phyloP scores from a whole-genome alignment of 2,113 vertebrate species.

The Muntiacus reevesi region DNA sequence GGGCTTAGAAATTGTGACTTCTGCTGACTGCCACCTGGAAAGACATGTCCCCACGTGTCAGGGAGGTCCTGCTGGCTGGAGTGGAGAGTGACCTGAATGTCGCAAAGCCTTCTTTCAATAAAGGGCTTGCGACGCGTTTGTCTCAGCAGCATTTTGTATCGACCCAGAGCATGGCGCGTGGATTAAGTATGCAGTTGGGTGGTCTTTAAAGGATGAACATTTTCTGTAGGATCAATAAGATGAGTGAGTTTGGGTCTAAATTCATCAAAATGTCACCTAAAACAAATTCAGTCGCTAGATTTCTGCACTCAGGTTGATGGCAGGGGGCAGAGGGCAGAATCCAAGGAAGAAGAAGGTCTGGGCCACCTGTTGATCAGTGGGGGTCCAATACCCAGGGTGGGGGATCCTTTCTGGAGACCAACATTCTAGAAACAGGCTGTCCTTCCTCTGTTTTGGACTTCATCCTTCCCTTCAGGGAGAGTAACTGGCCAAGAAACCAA shows the following conservation, averaged over 20 bases:
- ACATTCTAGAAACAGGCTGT: neutral
- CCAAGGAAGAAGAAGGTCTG: neutral
- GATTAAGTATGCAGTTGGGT: conserved; percentile 46
- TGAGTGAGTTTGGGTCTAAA: conserved; percentile 34
- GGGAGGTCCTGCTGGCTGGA: neutral
- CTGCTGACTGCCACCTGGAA: accelerated
- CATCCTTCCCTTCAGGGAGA: neutral
- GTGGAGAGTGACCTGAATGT: neutral
- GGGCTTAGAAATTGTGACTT: neutral
- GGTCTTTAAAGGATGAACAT: conserved; percentile 52
- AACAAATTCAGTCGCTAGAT: neutral
- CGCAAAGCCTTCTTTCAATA: neutral
- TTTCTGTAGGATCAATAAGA: conserved; percentile 62
- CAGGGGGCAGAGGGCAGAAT: neutral
- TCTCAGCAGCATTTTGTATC: neutral
- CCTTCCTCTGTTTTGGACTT: neutral
- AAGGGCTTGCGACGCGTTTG: neutral
- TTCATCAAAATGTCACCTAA: conserved; percentile 50
- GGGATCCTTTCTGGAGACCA: neutral
- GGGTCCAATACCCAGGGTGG: neutral
- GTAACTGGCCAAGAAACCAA: neutral
- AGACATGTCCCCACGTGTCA: neutral
- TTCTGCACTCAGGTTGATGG: neutral
- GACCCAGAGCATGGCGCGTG: neutral
- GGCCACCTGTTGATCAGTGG: neutral